Evolutionary conservation across 1,140 invertebrate genomes (phyloP), one percentile per base, ranked within the genome.

Genomic region (Hyphantria cunea): DNA sequence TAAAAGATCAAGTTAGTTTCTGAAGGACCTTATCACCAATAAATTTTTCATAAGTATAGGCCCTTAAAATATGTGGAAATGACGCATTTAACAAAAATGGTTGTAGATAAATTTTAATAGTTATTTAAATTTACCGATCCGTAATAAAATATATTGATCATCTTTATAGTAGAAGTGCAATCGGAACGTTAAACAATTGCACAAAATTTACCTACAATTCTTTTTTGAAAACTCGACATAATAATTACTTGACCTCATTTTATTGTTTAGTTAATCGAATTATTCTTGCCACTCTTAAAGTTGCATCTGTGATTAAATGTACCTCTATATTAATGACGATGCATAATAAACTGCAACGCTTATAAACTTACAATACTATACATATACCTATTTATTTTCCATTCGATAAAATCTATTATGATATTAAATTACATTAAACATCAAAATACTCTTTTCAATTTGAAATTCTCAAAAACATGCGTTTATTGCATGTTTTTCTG

Each of bases 231-330:
- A 34, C 64, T 55, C 47, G 32, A 66, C 12, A 66, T 39, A 52
- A 32, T 65, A 25, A 69, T n/a, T 39, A 59, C 31, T 39, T 73
- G 48, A 66, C 56, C 34, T 42, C 12, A 56, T 32, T 45, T 42
- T 51, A 66, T 50, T 32, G 10, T 32, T 17, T 25, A 58, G 31
- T 39, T 56, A 47, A 48, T 50, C 13, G 14, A 60, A 15, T 34
- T 51, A 44, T 60, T 60, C 56, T 60, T 60, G 56, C 56, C 56
- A 51, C 48, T 25, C 55, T 44, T 25, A 39, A 41, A 44, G 32
- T 74, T 80, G 69, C 75, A 76, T 80, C 82, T 86, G 82, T 86
- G 84, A 86, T 86, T 84, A 77, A 72, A 58, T 68, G 65, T 70
- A 72, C 66, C 65, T 71, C 67, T 65, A 69, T 62, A 53, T 68